Conservation (phyloP, 2,888 invertebrate species). For the Andrena chrysosceles region DNA sequence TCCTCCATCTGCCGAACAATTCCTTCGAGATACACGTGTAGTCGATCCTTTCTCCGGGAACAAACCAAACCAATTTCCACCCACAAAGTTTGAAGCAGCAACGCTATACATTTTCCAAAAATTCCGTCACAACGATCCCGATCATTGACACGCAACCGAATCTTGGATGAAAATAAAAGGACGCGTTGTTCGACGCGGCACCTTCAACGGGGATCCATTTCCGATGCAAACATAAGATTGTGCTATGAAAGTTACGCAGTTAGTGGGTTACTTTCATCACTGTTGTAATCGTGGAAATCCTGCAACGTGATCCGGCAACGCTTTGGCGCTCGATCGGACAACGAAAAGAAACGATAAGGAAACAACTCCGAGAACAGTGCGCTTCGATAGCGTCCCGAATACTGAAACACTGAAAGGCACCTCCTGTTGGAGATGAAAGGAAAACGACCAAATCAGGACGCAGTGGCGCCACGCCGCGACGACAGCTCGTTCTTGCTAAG, state of each 20-base stretch:
- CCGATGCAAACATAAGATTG: background rate
- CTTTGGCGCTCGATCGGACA: background rate
- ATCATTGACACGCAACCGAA: background rate
- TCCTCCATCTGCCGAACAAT: background rate
- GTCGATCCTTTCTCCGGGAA: background rate
- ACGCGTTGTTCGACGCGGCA: background rate
- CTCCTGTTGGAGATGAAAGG: slow-evolving; percentile 45
- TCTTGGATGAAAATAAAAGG: background rate
- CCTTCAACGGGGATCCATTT: background rate
- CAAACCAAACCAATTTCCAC: slow-evolving; percentile 1
- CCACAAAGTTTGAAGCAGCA: background rate
- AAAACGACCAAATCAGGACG: slow-evolving; percentile 51
- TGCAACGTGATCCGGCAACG: background rate
- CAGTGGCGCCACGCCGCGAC: slow-evolving; percentile 56
- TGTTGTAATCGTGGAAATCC: too few species aligned
- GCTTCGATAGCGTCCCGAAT: slow-evolving; percentile 63
- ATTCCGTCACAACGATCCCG: background rate
- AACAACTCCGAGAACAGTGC: slow-evolving; percentile 41
- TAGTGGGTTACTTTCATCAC: too few species aligned
- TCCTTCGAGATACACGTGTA: slow-evolving; percentile 9
- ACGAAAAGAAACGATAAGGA: background rate
- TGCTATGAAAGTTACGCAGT: too few species aligned
- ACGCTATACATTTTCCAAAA: background rate
- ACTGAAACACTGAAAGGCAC: slow-evolving; percentile 54
- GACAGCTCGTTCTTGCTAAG: too few species aligned